Conservation (phyloP, 2,113 vertebrate species). For the Otis tarda region DNA sequence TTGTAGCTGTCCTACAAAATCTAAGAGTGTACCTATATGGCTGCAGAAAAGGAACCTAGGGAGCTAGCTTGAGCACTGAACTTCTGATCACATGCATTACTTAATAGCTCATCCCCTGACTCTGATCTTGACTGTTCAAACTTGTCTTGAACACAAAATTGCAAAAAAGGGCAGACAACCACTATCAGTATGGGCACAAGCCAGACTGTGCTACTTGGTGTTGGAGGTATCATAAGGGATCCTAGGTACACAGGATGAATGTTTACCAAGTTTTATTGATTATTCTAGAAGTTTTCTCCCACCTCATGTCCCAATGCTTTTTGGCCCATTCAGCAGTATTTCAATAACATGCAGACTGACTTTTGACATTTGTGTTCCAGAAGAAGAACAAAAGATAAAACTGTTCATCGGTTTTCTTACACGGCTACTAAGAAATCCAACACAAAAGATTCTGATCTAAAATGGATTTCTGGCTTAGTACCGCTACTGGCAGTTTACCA, state of each 20-base stretch:
- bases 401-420: not conserved
- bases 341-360: not conserved
- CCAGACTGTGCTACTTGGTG: not conserved
- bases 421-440: not conserved
- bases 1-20: not conserved
- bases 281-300: not conserved
- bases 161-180: not conserved
- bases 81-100: not conserved
- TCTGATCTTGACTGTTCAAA: not conserved
- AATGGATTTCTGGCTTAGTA: not conserved
- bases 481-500: not conserved
- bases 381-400: not conserved
- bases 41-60: not conserved
- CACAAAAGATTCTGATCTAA: not conserved
- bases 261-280: not conserved
- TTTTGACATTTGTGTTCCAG: not conserved
- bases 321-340: not conserved
- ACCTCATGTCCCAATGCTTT: not conserved
- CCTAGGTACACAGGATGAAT: not conserved
- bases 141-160: not conserved
- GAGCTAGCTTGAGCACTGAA: not conserved
- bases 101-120: not conserved
- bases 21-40: not conserved
- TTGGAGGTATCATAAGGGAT: not conserved
- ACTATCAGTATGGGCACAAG: not conserved